Conservation (phyloP, 2,797 vertebrate species). For the Hipposideros larvatus region DNA sequence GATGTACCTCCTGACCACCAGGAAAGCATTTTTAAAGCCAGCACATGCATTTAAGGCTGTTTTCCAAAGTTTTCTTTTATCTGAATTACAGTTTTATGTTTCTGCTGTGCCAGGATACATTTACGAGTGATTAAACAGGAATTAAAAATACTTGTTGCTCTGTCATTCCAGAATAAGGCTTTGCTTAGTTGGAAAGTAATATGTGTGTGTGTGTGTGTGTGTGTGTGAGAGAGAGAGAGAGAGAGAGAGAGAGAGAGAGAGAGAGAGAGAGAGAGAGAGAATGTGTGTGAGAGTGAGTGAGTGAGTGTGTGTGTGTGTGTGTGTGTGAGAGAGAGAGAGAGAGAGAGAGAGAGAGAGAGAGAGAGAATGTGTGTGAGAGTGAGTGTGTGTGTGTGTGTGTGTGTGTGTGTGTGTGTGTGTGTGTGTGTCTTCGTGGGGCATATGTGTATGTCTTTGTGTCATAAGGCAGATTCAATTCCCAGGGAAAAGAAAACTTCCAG, state of each 20-base stretch:
- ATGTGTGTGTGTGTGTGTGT: background rate
- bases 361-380: no score
- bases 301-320: background rate
- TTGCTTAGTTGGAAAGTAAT: conserved; percentile 37
- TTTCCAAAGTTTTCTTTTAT: conserved; percentile 41
- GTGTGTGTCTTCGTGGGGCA: background rate
- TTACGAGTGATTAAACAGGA: conserved; percentile 54
- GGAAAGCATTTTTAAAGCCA: conserved; percentile 58
- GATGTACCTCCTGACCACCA: conserved; percentile 57
- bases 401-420: background rate
- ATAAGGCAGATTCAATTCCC: background rate
- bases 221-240: background rate
- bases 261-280: no score
- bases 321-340: no score
- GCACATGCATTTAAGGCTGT: background rate
- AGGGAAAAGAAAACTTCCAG: conserved; percentile 23
- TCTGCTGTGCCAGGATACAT: conserved; percentile 47
- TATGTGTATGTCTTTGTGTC: background rate
- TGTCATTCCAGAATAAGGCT: conserved; percentile 54
- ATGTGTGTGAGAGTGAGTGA: no score
- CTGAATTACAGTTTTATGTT: conserved; percentile 62
- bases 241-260: no score
- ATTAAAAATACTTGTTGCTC: conserved; percentile 63
- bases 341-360: no score
- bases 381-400: background rate